Conservation (phyloP, 2,888 invertebrate species). For the Chalcis sispes region DNA sequence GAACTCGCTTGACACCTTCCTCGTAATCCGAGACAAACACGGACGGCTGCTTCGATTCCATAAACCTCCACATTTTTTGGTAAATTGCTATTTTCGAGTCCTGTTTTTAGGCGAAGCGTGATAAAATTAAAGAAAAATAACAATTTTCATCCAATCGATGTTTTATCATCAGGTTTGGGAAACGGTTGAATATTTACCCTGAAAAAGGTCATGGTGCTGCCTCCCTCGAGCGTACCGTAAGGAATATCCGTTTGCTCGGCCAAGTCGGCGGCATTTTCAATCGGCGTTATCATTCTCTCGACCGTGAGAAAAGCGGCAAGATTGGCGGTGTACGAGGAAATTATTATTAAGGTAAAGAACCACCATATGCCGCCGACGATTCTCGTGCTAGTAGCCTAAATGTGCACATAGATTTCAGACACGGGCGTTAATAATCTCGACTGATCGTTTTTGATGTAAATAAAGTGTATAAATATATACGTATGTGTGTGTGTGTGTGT, state of each 20-base stretch:
- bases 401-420: slow-evolving; percentile 44
- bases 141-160: too few relatives aligned
- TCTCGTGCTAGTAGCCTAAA: slow-evolving; percentile 91
- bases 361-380: slow-evolving; percentile 99
- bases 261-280: slow-evolving; percentile 96
- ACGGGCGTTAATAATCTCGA: too few relatives aligned
- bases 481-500: slow-evolving; percentile 23
- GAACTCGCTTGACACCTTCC: slow-evolving; percentile 91
- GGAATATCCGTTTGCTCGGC: slow-evolving; percentile 95
- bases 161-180: not conserved
- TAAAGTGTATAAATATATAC: too few relatives aligned
- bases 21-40: slow-evolving; percentile 94
- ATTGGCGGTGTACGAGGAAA: slow-evolving; percentile 98
- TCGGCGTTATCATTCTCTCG: slow-evolving; percentile 95
- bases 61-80: slow-evolving; percentile 96
- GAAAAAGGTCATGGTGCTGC: slow-evolving; percentile 98
- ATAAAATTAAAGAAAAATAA: too few relatives aligned
- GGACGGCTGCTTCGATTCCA: slow-evolving; percentile 87
- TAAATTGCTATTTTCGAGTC: slow-evolving; percentile 94
- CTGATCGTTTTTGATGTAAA: too few relatives aligned
- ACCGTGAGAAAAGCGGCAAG: slow-evolving; percentile 98
- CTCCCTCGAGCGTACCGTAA: slow-evolving; percentile 95
- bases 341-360: slow-evolving; percentile 99
- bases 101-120: slow-evolving; percentile 72
- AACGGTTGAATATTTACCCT: slow-evolving; percentile 79